Evolutionary conservation across 2,888 invertebrate genomes (phyloP), one percentile per base, ranked within the genome.

Genomic region (Chalcosyrphus nemorum): DNA sequence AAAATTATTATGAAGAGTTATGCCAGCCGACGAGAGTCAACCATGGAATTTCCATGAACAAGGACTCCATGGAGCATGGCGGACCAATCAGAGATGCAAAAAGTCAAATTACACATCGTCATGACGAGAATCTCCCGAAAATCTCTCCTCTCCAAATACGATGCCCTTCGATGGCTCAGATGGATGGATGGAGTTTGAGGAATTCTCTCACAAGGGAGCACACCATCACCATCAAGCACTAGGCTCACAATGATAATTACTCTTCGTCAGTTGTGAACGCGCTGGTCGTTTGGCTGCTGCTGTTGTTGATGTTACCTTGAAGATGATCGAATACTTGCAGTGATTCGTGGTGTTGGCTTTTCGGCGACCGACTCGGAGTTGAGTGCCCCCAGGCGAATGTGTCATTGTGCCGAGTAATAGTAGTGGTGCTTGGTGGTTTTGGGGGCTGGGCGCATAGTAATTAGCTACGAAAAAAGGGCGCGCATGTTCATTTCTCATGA

Each of bases 401-500:
- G 84, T 84, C 84, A 84, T 80, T 84, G 81, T 61, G 68, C 77
- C 63, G 56, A 54, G 56, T 50, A n/a, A 59, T 71, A 47, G 50
- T 77, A 29, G 27, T 52, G 61, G 27, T 66, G n/a, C n/a, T n/a
- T n/a, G 84, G 70, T 70, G 70, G 84, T 75, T n/a, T n/a, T n/a
- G n/a, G n/a, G 70, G 80, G 70, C 63, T 70, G 84, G 80, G 70
- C 65, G 80, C 84, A 84, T 84, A 84, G 84, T 84, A 84, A 84
- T 84, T 84, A 84, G 80, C 84, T 80, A 84, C 59, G 74, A 80
- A 84, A 82, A 84, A 84, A 84, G 84, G 84, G 84, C 84, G 84
- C 80, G 84, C 70, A 70, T 84, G 29, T 70, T 47, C 80, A 84
- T 84, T 84, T 80, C 68, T 84, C 74, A 80, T 84, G 72, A 68